Percentiles rank a stretch among this genome's conserved stretches.
Evolutionary conservation across 2,888 invertebrate species (phyloP).

Genomic region (Cataglyphis altisquamis): DNA sequence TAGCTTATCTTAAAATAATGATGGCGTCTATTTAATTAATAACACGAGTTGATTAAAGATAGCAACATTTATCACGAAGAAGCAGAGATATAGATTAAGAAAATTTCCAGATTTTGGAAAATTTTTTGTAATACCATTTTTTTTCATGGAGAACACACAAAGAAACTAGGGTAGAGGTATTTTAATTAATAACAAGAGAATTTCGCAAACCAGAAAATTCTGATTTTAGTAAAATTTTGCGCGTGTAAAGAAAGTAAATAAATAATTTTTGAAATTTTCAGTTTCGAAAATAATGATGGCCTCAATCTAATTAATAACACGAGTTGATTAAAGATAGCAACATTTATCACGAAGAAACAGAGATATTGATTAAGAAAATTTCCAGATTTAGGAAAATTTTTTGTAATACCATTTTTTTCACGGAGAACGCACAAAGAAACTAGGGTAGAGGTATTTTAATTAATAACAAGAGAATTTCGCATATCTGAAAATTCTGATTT

Average conservation of each 20-base stretch:
- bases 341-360: too few relatives aligned
- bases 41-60: too few relatives aligned
- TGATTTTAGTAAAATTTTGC: not conserved
- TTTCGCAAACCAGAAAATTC: not conserved
- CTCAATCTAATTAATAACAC: too few relatives aligned
- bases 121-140: not conserved
- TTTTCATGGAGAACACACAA: not conserved
- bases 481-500: not conserved
- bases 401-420: not conserved
- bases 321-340: too few relatives aligned
- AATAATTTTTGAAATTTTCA: not conserved
- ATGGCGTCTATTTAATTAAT: too few relatives aligned
- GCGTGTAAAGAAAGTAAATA: not conserved
- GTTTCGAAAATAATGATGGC: not conserved
- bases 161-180: not conserved
- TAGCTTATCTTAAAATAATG: too few relatives aligned
- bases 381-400: not conserved
- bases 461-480: not conserved
- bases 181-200: not conserved
- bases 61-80: too few relatives aligned
- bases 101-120: not conserved
- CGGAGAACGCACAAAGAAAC: not conserved
- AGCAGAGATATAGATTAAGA: not conserved
- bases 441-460: not conserved
- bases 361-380: not conserved